Conservation (phyloP, 2,888 invertebrate genomes). For the Diarsia dahlii region DNA sequence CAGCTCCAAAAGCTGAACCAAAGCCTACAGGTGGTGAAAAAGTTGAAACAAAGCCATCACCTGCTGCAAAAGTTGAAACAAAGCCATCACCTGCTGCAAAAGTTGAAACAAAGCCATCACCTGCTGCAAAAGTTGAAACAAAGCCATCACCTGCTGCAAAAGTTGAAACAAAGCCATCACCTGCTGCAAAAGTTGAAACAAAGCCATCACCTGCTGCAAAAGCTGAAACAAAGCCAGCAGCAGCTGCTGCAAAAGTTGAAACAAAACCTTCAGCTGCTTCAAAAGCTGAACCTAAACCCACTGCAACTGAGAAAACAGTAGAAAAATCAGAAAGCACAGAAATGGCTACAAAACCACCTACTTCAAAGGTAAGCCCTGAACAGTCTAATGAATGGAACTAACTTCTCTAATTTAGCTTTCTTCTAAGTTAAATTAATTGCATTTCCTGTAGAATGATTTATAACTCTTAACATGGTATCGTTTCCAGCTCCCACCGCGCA, state of each 20-base stretch:
- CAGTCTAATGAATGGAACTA: slow-evolving; percentile 14
- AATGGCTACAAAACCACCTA: slow-evolving; percentile 88
- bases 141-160: neutral
- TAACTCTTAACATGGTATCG: slow-evolving; percentile 34
- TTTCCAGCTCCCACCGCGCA: slow-evolving; percentile 86
- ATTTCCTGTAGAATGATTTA: neutral
- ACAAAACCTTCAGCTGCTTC: slow-evolving; percentile 5
- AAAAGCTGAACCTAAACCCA: slow-evolving; percentile 66
- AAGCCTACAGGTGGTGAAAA: slow-evolving; percentile 61
- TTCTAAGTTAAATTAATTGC: slow-evolving; percentile 15
- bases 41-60: slow-evolving; percentile 64
- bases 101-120: slow-evolving; percentile 55
- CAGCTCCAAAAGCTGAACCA: slow-evolving; percentile 55
- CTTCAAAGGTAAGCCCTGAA: slow-evolving; percentile 80
- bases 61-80: slow-evolving; percentile 49
- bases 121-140: slow-evolving; percentile 80
- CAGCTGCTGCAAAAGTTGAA: neutral
- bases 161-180: slow-evolving; percentile 63
- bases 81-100: slow-evolving; percentile 78
- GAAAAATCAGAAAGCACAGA: slow-evolving; percentile 81
- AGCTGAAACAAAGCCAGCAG: no score
- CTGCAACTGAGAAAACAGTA: slow-evolving; percentile 71
- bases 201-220: no score
- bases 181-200: no score
- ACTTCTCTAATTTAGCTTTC: slow-evolving; percentile 11